Conservation (phyloP, 2,797 vertebrate species). For the Pseudochirops corinnae region DNA sequence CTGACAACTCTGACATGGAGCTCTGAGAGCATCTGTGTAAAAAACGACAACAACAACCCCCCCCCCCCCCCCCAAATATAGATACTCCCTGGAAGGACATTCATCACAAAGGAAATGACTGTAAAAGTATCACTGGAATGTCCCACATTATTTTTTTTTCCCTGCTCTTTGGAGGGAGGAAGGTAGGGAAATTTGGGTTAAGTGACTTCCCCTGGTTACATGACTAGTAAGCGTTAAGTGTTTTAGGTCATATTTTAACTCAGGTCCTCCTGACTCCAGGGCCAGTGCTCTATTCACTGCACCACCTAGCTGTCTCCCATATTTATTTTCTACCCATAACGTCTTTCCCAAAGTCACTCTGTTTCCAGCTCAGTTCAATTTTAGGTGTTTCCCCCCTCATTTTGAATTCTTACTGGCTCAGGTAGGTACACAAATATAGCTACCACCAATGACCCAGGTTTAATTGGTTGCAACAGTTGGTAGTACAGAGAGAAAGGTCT, state of each 20-base stretch:
- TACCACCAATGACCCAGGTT: neutral
- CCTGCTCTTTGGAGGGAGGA: too few species aligned
- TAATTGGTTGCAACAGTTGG: neutral
- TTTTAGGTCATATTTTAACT: too few species aligned
- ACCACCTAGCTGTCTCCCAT: too few species aligned
- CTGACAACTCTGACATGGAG: neutral
- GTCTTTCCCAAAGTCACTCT: neutral
- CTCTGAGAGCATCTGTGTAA: neutral
- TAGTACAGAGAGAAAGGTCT: neutral
- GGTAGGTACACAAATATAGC: neutral
- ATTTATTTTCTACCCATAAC: neutral
- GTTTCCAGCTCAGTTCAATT: neutral
- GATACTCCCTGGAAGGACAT: constrained; percentile 10
- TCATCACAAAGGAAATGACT: constrained; percentile 10
- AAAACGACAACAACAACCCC: neutral
- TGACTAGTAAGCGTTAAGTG: too few species aligned
- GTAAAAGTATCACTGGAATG: neutral
- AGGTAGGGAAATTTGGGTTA: too few species aligned
- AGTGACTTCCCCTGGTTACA: too few species aligned
- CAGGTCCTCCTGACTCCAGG: too few species aligned
- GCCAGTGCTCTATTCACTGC: too few species aligned
- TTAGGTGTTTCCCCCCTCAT: neutral
- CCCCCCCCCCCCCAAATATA: neutral
- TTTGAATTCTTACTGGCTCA: neutral
- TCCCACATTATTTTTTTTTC: neutral